Percentiles rank a stretch among this genome's conserved stretches.
These are phyloP conservation scores for Gallinago solitaria DNA, from an alignment of 2,797 vertebrate species.

Conservation along the genomic window DNA sequence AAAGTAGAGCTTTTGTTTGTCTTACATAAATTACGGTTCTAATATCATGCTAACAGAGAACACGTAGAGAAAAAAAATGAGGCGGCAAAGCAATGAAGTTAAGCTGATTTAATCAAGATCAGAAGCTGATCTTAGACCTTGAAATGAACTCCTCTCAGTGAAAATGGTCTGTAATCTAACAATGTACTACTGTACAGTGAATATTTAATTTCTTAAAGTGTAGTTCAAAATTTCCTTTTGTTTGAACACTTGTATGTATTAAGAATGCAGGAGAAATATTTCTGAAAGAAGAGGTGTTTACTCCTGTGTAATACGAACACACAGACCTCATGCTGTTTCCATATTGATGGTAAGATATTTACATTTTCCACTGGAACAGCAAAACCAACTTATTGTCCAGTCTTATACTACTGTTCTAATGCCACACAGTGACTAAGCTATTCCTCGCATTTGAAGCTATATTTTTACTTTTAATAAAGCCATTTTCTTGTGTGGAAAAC, in stretches of 20 bases:
- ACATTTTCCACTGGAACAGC: neutral
- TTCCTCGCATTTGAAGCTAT: neutral
- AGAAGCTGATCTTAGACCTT: neutral
- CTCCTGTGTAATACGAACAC: neutral
- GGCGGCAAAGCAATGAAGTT: neutral
- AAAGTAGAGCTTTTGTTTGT: neutral
- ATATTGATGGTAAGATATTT: neutral
- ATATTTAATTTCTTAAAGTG: neutral
- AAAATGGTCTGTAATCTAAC: neutral
- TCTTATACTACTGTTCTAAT: neutral
- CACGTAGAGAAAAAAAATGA: neutral
- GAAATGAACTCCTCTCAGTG: neutral
- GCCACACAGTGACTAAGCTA: neutral
- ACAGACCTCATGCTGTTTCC: neutral
- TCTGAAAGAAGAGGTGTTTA: neutral
- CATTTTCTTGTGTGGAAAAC: neutral
- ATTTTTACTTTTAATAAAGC: neutral
- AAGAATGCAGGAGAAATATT: neutral
- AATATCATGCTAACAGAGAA: neutral
- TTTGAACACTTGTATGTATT: accelerated
- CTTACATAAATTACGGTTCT: neutral
- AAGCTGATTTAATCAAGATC: conserved; percentile 9
- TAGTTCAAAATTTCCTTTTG: neutral
- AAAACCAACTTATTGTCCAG: neutral
- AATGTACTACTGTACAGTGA: neutral